Percentiles rank a stretch among this genome's conserved stretches.
phyloP scores from a whole-genome alignment of 2,888 invertebrate species.

The Coenonympha glycerion region DNA sequence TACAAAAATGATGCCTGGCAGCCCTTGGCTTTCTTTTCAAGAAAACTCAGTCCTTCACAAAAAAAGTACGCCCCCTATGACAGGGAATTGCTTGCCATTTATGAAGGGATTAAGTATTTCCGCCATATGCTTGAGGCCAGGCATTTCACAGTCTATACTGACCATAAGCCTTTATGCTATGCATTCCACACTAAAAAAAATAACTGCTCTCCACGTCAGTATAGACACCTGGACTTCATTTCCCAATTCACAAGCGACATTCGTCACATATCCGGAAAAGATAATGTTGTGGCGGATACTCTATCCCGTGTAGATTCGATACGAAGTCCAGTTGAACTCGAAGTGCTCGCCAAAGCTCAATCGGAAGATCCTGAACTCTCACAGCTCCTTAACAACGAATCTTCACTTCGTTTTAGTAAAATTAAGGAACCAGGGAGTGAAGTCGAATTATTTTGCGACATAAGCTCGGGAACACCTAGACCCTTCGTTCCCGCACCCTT shows the following conservation, averaged over 20 bases:
- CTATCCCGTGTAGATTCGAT: conserved; percentile 30
- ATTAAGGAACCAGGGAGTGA: conserved; percentile 7
- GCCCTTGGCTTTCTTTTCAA: conserved; percentile 31
- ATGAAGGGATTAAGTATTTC: conserved; percentile 10
- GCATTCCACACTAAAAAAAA: no score
- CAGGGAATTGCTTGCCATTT: neutral
- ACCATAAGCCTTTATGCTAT: no score
- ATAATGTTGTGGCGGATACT: neutral
- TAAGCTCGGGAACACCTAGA: conserved; percentile 17
- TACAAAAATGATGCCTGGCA: conserved; percentile 33
- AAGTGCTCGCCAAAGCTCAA: conserved; percentile 15
- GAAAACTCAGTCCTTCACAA: neutral
- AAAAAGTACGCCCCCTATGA: conserved; percentile 11
- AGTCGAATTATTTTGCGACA: conserved; percentile 30
- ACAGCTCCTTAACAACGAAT: conserved; percentile 1
- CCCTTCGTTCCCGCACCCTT: conserved; percentile 24
- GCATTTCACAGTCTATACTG: no score
- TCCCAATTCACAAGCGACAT: no score
- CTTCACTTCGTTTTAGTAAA: conserved; percentile 18
- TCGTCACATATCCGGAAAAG: no score
- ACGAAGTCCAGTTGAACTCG: conserved; percentile 8
- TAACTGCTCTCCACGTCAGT: no score
- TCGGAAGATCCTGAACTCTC: conserved; percentile 10
- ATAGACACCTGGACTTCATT: no score
- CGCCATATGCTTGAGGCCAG: conserved; percentile 3